Base-by-base conservation (phyloP, 2,797 vertebrate genomes). In the Rhynchotus rufescens region DNA sequence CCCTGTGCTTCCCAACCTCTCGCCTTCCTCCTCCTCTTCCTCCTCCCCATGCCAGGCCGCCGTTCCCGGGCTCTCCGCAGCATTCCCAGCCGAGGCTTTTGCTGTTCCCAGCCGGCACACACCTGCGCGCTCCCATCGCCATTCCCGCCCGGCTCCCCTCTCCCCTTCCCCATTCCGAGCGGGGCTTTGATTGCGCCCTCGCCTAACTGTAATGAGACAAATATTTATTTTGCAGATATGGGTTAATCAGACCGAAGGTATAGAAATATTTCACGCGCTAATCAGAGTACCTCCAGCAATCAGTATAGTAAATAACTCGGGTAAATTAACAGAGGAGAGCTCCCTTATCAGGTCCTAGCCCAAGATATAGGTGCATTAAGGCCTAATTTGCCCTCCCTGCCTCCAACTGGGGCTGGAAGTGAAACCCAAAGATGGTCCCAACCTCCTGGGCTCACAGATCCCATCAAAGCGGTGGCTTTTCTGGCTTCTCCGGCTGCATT, bases 181-280 rank as follows among this genome's bases (percentile, higher is more conserved):
- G 95, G 94, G 93, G 88, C 92, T 96, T 81, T 96, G 96, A 96
- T 96, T 96, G 95, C 95, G 66, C 23, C 66, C 90, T 88, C 86
- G 16, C 88, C 1, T 94, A 95, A 96, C 95, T 87, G 64, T 94
- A 96, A 96, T 94, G 96, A 96, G 96, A 95, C 95, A 95, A 96
- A 96, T 96, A 96, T 96, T 96, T 96, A 96, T 96, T 96, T 96
- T 96, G 94, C 94, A 96, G 96, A 96, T 94, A 96, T 96, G 95
- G 95, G 93, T 96, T 96, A 96, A 96, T 96, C 96, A 96, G 95
- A 94, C 94, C 82, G 67, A 94, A 95, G 96, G 88, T 96, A 96
- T 94, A 95, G 96, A 96, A 96, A 94, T 96, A 96, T 94, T 96
- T 95, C 95, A 94, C 79, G 92, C 9, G 12, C 90, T 96, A 96